phyloP scores from a whole-genome alignment of 2,888 invertebrate genomes.

The Sialis fuliginosa region DNA sequence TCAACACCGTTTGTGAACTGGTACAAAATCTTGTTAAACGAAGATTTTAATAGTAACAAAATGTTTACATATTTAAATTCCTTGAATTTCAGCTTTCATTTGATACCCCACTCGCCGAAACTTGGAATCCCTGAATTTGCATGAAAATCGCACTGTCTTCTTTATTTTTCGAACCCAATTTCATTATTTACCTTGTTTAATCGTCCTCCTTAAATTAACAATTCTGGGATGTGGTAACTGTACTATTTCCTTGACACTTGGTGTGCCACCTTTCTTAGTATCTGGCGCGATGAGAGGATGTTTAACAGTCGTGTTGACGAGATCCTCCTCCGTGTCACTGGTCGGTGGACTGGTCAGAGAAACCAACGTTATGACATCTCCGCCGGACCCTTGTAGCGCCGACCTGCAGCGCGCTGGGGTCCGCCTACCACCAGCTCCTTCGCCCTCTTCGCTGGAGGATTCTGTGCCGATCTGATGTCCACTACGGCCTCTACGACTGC shows the following conservation, averaged over 20 bases:
- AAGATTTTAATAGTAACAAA: too few relatives aligned
- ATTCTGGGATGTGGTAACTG: not conserved
- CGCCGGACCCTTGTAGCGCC: conserved; percentile 11
- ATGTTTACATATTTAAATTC: too few relatives aligned
- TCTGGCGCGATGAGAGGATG: conserved; percentile 5
- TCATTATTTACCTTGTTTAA: not conserved
- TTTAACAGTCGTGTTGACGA: conserved; percentile 9
- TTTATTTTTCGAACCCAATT: too few relatives aligned
- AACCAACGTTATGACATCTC: conserved; percentile 44
- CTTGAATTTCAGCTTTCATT: too few relatives aligned
- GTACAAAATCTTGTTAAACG: too few relatives aligned
- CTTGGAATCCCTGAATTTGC: too few relatives aligned
- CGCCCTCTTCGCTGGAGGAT: conserved; percentile 4
- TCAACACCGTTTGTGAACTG: too few relatives aligned
- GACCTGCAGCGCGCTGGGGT: conserved; percentile 13
- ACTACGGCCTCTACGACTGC: not conserved
- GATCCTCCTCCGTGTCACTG: conserved; percentile 40
- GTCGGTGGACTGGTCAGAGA: conserved; percentile 46
- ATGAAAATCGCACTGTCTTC: too few relatives aligned
- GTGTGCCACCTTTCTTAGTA: not conserved
- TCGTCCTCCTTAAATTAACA: not conserved
- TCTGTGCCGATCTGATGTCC: not conserved
- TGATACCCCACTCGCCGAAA: too few relatives aligned
- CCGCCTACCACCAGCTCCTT: not conserved
- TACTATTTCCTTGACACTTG: conserved; percentile 9